These are phyloP conservation scores for Naso thynnoides DNA, from an alignment of 2,797 vertebrate genomes.

Conservation along the genomic window DNA sequence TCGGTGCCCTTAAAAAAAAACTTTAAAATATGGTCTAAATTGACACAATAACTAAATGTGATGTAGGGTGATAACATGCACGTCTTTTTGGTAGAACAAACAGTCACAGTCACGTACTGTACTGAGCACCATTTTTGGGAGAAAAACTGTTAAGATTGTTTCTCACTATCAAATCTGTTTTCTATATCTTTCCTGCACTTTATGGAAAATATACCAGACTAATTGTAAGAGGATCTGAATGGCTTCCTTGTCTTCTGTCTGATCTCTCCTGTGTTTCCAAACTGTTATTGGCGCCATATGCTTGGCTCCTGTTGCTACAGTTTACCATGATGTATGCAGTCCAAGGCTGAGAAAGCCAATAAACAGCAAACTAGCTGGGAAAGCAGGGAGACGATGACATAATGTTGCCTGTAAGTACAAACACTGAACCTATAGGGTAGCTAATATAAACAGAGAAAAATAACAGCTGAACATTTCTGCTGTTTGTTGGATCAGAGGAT, in stretches of 20 bases:
- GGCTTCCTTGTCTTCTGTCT: slow-evolving; percentile 65
- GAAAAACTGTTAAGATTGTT: slow-evolving; percentile 5
- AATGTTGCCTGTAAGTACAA: slow-evolving; percentile 25
- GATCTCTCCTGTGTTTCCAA: slow-evolving; percentile 63
- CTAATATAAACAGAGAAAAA: slow-evolving; percentile 1
- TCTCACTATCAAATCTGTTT: slow-evolving; percentile 34
- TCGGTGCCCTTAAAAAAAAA: background rate
- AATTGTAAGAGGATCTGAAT: slow-evolving; percentile 64
- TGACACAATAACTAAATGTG: background rate
- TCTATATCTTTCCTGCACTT: slow-evolving; percentile 16
- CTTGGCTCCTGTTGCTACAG: slow-evolving; percentile 60
- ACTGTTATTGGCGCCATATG: slow-evolving; percentile 68
- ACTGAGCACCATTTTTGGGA: slow-evolving; percentile 1
- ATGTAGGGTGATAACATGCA: background rate
- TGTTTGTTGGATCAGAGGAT: background rate
- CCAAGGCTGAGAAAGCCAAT: slow-evolving; percentile 50
- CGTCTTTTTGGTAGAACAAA: background rate
- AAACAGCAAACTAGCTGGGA: slow-evolving; percentile 52
- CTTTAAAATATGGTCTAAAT: background rate
- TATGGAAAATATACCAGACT: slow-evolving; percentile 44
- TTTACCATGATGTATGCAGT: slow-evolving; percentile 54
- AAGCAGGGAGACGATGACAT: slow-evolving; percentile 40
- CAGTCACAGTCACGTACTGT: background rate
- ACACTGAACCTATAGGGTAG: slow-evolving; percentile 13
- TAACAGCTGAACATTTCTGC: background rate